Conservation (phyloP, 1,140 invertebrate species). For the Eupristina koningsbergeri region DNA sequence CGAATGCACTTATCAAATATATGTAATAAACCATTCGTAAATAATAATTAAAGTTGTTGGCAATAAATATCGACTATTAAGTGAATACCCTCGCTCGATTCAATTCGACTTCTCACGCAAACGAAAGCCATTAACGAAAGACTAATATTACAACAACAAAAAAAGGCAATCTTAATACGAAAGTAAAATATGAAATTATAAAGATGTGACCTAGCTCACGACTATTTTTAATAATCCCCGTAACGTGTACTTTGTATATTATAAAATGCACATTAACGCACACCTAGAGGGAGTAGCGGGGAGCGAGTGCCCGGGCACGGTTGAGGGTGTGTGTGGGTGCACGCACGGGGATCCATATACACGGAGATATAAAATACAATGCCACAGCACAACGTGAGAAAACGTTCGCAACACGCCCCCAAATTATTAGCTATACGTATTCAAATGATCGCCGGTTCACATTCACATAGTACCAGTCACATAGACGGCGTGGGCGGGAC, state of each 20-base stretch:
- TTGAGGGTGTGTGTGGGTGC: not conserved
- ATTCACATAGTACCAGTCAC: constrained; percentile 30
- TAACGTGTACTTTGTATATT: not conserved
- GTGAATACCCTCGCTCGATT: not conserved
- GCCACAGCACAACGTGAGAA: constrained; percentile 48
- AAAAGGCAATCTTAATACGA: not conserved
- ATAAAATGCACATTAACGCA: constrained; percentile 19
- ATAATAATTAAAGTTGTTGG: not conserved
- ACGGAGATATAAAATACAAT: constrained; percentile 48
- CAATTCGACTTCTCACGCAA: not conserved
- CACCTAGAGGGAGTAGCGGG: not conserved
- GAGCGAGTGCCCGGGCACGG: not conserved
- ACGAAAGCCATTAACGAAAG: not conserved
- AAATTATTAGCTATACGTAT: constrained; percentile 60
- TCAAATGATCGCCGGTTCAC: constrained; percentile 56
- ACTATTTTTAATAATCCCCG: constrained; percentile 7
- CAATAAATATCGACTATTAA: not conserved
- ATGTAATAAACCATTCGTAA: not conserved
- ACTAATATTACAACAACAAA: not conserved
- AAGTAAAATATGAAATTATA: constrained; percentile 23
- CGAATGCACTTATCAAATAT: not conserved
- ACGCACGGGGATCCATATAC: not conserved
- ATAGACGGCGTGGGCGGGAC: constrained; percentile 42
- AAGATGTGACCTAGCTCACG: not conserved
- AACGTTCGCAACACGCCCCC: constrained; percentile 51